Evolutionary conservation across 2,797 vertebrate genomes (phyloP), one percentile per base, ranked within the genome.

Genomic region (Pempheris klunzingeri): DNA sequence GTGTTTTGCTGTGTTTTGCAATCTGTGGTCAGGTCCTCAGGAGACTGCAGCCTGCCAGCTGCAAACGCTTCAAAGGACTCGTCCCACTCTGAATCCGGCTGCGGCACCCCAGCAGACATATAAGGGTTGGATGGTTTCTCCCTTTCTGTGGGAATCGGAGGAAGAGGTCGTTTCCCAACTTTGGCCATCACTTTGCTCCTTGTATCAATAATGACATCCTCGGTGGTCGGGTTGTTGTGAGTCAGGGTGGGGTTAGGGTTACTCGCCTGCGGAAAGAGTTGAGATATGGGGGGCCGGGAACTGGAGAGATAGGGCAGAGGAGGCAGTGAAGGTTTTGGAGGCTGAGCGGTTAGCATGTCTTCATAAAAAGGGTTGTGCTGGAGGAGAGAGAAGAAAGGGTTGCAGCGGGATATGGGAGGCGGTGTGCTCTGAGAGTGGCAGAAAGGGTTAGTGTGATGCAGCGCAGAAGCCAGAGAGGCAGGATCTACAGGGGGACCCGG

Each of bases 221-320:
- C 60, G 12, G 80, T 5, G 66, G 64, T 20, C 5, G 49, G 55
- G 52, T 17, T 39, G 55, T 71, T 43, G n/a, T 28, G 44, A 74
- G 24, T 50, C 62, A 39, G 41, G 41, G 47, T 39, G 0, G 62
- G 64, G 17, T 91, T 82, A 71, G 64, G 65, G 47, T 90, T 88
- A 74, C 82, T 71, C 7, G 75, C 61, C 80, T 87, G 74, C 0
- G 91, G 81, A 82, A 94, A 94, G 83, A 94, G 87, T 61, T 93
- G 85, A 58, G 92, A 68, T 91, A 94, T 92, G 69, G 92, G 70
- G 79, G 95, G 94, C 43, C 85, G 71, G 62, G 90, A 95, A 87
- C 96, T 97, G 92, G 96, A 97, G 93, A 97, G 95, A 96, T 92
- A 96, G 93, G 92, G 96, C 74, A 94, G 73, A 96, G 96, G 94